Conservation (phyloP, 2,888 invertebrate species). For the Cheilosia vulpina region DNA sequence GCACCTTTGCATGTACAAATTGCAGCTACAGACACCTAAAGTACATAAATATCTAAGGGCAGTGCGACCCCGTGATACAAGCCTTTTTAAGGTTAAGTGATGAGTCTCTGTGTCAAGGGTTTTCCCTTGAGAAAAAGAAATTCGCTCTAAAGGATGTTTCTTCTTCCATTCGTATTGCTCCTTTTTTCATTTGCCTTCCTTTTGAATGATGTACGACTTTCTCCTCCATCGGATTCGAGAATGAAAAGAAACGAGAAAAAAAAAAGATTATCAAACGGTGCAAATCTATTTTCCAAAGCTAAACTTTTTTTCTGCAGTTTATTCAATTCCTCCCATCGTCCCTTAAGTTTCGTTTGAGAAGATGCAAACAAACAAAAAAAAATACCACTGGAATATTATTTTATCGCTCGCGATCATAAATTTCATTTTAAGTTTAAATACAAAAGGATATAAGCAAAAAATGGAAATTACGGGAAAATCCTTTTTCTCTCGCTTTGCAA, state of each 20-base stretch:
- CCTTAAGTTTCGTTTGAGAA: slow-evolving; percentile 33
- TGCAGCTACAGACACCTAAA: no score
- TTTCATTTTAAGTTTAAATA: slow-evolving; percentile 64
- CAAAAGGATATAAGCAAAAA: slow-evolving; percentile 44
- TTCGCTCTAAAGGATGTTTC: slow-evolving; percentile 28
- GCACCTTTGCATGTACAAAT: neutral
- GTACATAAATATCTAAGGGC: neutral
- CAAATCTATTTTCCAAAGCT: slow-evolving; percentile 28
- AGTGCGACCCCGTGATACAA: neutral
- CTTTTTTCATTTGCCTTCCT: slow-evolving; percentile 1
- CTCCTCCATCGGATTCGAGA: slow-evolving; percentile 6
- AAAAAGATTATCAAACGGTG: slow-evolving; percentile 12
- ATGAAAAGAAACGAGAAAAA: neutral
- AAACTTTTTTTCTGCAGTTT: slow-evolving; percentile 26
- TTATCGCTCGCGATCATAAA: slow-evolving; percentile 60
- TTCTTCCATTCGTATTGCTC: neutral
- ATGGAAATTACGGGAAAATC: slow-evolving; percentile 34
- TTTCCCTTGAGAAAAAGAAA: slow-evolving; percentile 40
- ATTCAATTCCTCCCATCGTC: slow-evolving; percentile 5
- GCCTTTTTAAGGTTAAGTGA: slow-evolving; percentile 12
- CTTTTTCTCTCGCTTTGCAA: slow-evolving; percentile 5
- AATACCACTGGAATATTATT: slow-evolving; percentile 43
- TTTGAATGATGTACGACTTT: slow-evolving; percentile 58
- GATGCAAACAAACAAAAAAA: slow-evolving; percentile 20
- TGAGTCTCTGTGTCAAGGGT: slow-evolving; percentile 53